Base-by-base conservation (phyloP, 2,797 vertebrate genomes). In the Premnoplex brunnescens region DNA sequence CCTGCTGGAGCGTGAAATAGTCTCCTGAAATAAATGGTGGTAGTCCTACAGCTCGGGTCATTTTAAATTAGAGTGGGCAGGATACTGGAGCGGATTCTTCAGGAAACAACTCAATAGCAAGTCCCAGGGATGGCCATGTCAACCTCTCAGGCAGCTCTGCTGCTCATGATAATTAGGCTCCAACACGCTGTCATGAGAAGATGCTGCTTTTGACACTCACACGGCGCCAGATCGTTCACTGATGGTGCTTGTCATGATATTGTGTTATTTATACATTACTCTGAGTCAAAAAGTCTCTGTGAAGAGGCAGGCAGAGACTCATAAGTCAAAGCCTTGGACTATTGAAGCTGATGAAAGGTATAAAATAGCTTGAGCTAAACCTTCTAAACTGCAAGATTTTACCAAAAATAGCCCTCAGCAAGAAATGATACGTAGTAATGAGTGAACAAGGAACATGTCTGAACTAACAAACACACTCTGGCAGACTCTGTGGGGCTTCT, bases 1-100 rank as follows among this genome's bases (percentile, higher is more conserved):
- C 41, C 63, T 87, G 80, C 89, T 79, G 89, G 91, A 95, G 85
- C 83, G 1, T 95, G 93, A 97, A 97, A 96, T 93, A 95, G 89
- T 80, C 91, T 95, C 74, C 77, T 0, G 2, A 88, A 96, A 95
- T 86, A 96, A 94, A 95, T 80, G 67, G 71, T 60, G 78, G 67
- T 84, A 85, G 91, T 49, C 83, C 74, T 95, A 71, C 30, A 79
- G 85, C 77, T 91, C 3, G 0, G 91, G 95, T 95, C 77, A 90
- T 67, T 94, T 85, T 76, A 95, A 96, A 95, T 93, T 90, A 94
- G 83, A 77, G 86, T 51, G 88, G 60, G 32, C 71, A 91, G 93
- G 72, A 90, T 28, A 74, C 59, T 82, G 12, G 12, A 81, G 69
- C 0, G 6, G 52, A 87, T 91, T 91, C 92, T 88, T 83, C 15